These are phyloP conservation scores for Tupaia tana DNA, from an alignment of 2,113 vertebrate species.

Conservation along the genomic window DNA sequence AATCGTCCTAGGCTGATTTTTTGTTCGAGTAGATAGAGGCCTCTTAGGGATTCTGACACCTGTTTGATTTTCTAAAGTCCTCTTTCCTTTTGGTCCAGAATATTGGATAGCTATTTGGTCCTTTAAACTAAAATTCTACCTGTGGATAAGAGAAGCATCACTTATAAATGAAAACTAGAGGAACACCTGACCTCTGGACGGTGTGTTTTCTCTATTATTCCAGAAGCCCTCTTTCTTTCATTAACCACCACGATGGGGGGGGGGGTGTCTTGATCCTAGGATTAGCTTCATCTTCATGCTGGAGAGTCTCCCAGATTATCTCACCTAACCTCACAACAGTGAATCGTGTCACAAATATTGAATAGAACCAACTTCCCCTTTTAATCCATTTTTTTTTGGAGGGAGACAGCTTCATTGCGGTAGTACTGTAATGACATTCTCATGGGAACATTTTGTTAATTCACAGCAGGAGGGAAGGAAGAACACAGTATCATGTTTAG, in stretches of 20 bases:
- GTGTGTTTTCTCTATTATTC: not conserved
- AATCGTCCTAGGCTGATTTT: not conserved
- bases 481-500: constrained; percentile 38
- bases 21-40: not conserved
- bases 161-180: not conserved
- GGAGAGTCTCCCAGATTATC: not conserved
- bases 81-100: not conserved
- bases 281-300: not conserved
- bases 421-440: not conserved
- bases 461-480: constrained; percentile 25
- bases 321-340: not conserved
- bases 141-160: not conserved
- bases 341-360: not conserved
- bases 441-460: constrained; percentile 15
- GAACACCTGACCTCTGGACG: not conserved
- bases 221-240: not conserved
- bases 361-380: not conserved
- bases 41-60: no score
- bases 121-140: not conserved
- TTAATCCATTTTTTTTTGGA: not conserved
- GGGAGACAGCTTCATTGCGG: not conserved
- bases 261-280: not conserved
- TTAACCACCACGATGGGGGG: not conserved
- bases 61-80: not conserved
- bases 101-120: not conserved